A percentile compares a stretch with the other conserved stretches of the same genome.
Conservation (phyloP, 2,113 vertebrate species). For the Odontesthes bonariensis region DNA sequence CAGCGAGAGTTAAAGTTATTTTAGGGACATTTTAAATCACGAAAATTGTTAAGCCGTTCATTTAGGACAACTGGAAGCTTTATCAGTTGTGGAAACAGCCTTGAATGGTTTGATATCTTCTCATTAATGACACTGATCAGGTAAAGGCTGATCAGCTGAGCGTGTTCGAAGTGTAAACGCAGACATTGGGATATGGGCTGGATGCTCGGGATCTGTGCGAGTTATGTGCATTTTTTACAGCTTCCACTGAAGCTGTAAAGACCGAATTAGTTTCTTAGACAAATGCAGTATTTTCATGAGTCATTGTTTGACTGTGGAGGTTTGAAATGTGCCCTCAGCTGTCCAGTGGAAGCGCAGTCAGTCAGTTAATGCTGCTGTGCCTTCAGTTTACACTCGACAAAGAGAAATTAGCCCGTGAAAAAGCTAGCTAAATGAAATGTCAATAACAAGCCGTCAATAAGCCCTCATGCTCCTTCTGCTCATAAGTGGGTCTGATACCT, state of each 20-base stretch:
- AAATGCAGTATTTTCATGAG: conserved; percentile 10
- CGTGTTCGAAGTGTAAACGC: background rate
- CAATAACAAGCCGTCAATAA: conserved; percentile 51
- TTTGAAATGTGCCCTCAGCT: conserved; percentile 2
- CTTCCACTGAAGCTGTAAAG: conserved; percentile 16
- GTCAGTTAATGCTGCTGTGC: background rate
- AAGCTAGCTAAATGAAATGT: conserved; percentile 51
- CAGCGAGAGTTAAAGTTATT: background rate
- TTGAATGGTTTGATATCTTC: too few relatives aligned
- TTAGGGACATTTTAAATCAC: conserved; percentile 5
- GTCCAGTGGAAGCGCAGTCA: background rate
- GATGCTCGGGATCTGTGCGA: too few relatives aligned
- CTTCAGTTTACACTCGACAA: conserved; percentile 16
- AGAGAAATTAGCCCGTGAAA: conserved; percentile 26
- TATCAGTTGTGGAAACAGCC: too few relatives aligned
- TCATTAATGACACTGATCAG: too few relatives aligned
- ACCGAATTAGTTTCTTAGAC: background rate
- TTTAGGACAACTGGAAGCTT: too few relatives aligned
- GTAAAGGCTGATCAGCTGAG: too few relatives aligned
- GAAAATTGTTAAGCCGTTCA: too few relatives aligned
- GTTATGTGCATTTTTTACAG: conserved; percentile 8
- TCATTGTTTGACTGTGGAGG: background rate
- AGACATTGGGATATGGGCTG: conserved; percentile 10
- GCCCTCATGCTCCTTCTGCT: conserved; percentile 8
- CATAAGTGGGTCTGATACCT: conserved; percentile 1